Conservation (phyloP, 2,888 invertebrate genomes). For the Cylloceria caligata region DNA sequence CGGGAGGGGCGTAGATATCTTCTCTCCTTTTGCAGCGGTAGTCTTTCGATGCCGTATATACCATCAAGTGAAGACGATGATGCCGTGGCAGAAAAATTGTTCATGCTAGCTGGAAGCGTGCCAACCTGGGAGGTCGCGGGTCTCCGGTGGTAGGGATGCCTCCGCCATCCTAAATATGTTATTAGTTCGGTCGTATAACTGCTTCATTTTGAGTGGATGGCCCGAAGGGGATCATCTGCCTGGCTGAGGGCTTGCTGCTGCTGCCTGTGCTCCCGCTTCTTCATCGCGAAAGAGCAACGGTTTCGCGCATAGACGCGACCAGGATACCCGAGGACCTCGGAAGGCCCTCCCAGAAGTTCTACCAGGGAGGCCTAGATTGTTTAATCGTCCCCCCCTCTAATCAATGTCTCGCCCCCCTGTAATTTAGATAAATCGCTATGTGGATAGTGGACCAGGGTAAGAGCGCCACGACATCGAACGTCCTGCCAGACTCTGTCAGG, state of each 20-base stretch:
- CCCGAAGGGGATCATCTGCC: constrained; percentile 83
- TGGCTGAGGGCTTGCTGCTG: constrained; percentile 51
- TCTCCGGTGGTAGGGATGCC: constrained; percentile 76
- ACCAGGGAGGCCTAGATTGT: constrained; percentile 84
- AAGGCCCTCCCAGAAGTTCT: constrained; percentile 83
- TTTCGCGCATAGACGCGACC: constrained; percentile 68
- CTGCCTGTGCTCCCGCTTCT: constrained; percentile 45
- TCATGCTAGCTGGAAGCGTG: constrained; percentile 79
- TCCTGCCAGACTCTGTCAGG: constrained; percentile 41
- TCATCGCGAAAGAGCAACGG: constrained; percentile 74
- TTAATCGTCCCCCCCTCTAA: constrained; percentile 83
- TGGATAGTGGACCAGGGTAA: constrained; percentile 69
- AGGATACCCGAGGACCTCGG: constrained; percentile 24
- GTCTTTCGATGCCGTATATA: constrained; percentile 32
- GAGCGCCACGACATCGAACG: constrained; percentile 61
- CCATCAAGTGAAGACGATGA: constrained; percentile 47
- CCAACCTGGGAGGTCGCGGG: constrained; percentile 84
- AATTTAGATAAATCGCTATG: constrained; percentile 82
- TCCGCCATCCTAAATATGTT: constrained; percentile 83
- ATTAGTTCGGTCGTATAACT: constrained; percentile 85
- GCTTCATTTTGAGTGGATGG: constrained; percentile 84
- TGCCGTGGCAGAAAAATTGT: constrained; percentile 64
- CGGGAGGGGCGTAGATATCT: constrained; percentile 37
- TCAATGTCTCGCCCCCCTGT: constrained; percentile 82
- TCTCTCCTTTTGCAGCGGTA: constrained; percentile 43